Percentiles rank a stretch among this genome's conserved stretches.
Evolutionary conservation across 2,797 vertebrate genomes (phyloP).

Genomic region (Labeo calbasu): DNA sequence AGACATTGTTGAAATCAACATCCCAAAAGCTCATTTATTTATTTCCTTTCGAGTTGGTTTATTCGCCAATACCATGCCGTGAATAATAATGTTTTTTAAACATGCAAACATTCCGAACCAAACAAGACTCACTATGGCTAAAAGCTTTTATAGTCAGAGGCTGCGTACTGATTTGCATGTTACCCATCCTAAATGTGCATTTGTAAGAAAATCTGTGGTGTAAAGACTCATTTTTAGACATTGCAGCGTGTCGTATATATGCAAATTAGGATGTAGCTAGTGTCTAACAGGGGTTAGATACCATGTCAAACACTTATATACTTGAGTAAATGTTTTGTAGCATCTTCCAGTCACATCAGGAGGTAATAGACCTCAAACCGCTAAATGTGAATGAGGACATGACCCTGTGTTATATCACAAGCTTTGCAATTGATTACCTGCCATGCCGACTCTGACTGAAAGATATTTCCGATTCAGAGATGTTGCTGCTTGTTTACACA

Average conservation of each 20-base stretch:
- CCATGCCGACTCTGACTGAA: constrained; percentile 25
- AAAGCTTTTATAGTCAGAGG: constrained; percentile 17
- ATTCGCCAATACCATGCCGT: background rate
- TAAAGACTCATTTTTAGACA: background rate
- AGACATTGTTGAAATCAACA: constrained; percentile 17
- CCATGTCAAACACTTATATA: background rate
- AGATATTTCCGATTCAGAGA: constrained; percentile 16
- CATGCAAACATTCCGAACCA: background rate
- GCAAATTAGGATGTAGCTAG: background rate
- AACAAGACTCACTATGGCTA: constrained; percentile 6
- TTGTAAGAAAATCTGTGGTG: background rate
- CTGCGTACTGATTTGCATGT: background rate
- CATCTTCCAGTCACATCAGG: constrained; percentile 7
- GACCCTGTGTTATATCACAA: constrained; percentile 25
- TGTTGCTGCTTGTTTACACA: constrained; percentile 42
- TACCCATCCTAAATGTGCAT: background rate
- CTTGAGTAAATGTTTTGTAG: constrained; percentile 7
- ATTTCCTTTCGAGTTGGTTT: background rate
- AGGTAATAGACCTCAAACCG: constrained; percentile 9
- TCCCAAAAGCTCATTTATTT: background rate
- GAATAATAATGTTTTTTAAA: constrained; percentile 5
- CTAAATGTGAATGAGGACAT: constrained; percentile 28
- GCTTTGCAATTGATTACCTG: constrained; percentile 44
- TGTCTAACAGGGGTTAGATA: constrained; percentile 1
- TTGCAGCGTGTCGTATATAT: constrained; percentile 6